Evolutionary conservation across 2,113 vertebrate genomes (phyloP).

Genomic region (Alosa alosa): DNA sequence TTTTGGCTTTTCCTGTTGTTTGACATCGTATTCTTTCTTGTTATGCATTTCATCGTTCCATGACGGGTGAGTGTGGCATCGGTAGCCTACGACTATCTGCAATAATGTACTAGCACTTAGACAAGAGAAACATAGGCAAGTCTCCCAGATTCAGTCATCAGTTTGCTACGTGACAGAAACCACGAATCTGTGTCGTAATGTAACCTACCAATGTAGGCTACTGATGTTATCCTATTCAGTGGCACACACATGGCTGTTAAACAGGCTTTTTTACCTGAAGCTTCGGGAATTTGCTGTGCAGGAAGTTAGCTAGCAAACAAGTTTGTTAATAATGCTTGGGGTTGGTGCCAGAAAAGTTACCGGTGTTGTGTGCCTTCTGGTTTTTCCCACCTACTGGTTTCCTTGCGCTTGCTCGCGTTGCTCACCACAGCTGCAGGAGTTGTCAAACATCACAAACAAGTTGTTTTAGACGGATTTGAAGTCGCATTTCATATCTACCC

Average conservation of each 20-base stretch:
- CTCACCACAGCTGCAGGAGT: too few relatives aligned
- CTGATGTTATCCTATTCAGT: not conserved
- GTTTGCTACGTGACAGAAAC: not conserved
- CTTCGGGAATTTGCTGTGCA: not conserved
- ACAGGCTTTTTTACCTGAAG: too few relatives aligned
- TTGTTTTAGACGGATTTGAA: too few relatives aligned
- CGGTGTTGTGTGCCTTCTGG: too few relatives aligned
- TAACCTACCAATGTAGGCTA: not conserved
- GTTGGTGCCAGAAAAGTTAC: not conserved
- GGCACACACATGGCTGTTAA: not conserved
- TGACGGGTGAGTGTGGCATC: conserved; percentile 58
- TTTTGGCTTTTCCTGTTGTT: conserved; percentile 83
- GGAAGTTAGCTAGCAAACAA: too few relatives aligned
- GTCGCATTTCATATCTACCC: too few relatives aligned
- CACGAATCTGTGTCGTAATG: not conserved
- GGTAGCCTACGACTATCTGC: not conserved
- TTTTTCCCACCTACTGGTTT: too few relatives aligned
- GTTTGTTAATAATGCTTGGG: too few relatives aligned
- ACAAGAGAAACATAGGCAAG: not conserved
- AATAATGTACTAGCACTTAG: not conserved
- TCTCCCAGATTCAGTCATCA: not conserved
- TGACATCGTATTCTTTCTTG: conserved; percentile 75
- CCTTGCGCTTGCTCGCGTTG: too few relatives aligned
- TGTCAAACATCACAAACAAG: too few relatives aligned
- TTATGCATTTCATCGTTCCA: conserved; percentile 70